Evolutionary conservation across 2,888 invertebrate genomes (phyloP).

Genomic region (Rhagonycha lutea): DNA sequence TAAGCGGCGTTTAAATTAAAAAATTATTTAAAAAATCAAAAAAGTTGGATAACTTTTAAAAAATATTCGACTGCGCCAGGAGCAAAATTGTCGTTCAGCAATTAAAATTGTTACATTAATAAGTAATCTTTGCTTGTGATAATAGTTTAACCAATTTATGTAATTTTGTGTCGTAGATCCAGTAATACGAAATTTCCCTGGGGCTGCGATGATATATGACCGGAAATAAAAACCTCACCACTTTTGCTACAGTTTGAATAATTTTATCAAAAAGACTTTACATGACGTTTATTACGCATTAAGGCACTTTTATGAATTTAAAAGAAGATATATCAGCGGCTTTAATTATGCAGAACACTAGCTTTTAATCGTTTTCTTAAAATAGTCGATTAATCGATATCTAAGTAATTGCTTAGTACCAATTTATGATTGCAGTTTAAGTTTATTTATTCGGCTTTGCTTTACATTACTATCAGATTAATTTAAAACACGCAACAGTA

Average conservation of each 20-base stretch:
- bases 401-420: not conserved
- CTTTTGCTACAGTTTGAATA: constrained; percentile 23
- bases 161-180: constrained; percentile 17
- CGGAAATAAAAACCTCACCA: constrained; percentile 27
- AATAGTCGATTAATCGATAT: not conserved
- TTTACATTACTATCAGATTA: constrained; percentile 19
- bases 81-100: not conserved
- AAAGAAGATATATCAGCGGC: constrained; percentile 1
- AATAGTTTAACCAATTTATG: constrained; percentile 21
- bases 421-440: not conserved
- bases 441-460: constrained; percentile 11
- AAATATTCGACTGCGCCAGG: not conserved
- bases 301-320: constrained; percentile 5
- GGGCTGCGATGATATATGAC: constrained; percentile 17
- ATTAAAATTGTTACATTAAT: not conserved
- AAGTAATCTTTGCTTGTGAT: constrained; percentile 1
- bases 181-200: constrained; percentile 24
- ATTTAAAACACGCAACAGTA: constrained; percentile 18
- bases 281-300: constrained; percentile 21
- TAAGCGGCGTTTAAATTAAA: not conserved
- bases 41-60: not conserved
- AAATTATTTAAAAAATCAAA: not conserved
- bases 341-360: not conserved
- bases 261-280: constrained; percentile 20
- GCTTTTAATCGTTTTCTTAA: not conserved